A percentile compares a stretch with the other conserved stretches of the same genome.
Conservation (phyloP, 2,797 vertebrate genomes). For the Paramormyrops hopkinsi region DNA sequence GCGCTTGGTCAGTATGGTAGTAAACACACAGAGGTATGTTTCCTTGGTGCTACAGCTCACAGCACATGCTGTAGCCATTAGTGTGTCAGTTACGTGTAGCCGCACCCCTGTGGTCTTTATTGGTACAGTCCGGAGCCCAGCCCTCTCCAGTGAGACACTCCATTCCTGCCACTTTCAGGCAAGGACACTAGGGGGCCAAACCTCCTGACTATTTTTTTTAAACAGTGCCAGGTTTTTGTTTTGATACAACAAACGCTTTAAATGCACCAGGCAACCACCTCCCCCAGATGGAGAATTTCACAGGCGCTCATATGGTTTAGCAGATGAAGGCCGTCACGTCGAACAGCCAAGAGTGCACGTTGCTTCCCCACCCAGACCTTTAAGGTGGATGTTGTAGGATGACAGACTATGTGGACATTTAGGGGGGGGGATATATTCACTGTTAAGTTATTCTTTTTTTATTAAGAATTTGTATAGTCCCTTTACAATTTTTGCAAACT, state of each 20-base stretch:
- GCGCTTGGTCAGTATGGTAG: not conserved
- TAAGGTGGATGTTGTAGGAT: conserved; percentile 85
- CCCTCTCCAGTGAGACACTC: not conserved
- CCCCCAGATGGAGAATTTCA: conserved; percentile 83
- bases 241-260: conserved; percentile 56
- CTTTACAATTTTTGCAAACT: conserved; percentile 98
- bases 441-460: conserved; percentile 99
- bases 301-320: conserved; percentile 45
- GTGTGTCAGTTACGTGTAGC: not conserved
- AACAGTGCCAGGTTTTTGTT: conserved; percentile 35
- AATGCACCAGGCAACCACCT: conserved; percentile 96
- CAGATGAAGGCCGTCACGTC: conserved; percentile 73
- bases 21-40: not conserved
- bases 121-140: not conserved
- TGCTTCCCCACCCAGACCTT: conserved; percentile 82
- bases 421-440: conserved; percentile 61
- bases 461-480: conserved; percentile 99
- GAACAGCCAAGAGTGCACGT: conserved; percentile 44
- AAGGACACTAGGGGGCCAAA: not conserved
- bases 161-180: not conserved
- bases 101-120: not conserved
- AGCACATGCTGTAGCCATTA: not conserved
- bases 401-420: conserved; percentile 88
- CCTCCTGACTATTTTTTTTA: conserved; percentile 42
- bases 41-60: not conserved